These are phyloP conservation scores for Rhagoletis pomonella DNA, from an alignment of 1,140 invertebrate species.

Conservation along the genomic window DNA sequence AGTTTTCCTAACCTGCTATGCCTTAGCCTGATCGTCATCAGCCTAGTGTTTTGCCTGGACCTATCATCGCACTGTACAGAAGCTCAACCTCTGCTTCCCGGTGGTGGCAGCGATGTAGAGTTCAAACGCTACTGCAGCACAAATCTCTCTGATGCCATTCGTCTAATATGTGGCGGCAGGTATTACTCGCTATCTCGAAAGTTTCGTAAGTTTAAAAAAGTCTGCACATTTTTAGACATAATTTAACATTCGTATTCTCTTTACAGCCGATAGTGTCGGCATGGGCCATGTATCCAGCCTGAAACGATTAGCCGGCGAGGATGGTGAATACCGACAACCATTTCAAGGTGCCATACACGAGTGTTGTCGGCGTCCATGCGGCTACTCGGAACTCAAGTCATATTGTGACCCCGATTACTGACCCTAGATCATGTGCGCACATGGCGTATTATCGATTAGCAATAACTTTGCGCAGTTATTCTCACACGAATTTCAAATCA, in stretches of 20 bases:
- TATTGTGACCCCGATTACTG: constrained; percentile 62
- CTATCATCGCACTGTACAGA: constrained; percentile 38
- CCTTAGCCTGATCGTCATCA: constrained; percentile 16
- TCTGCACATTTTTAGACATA: not conserved
- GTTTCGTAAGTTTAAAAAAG: constrained; percentile 35
- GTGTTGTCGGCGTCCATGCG: constrained; percentile 64
- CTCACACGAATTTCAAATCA: constrained; percentile 16
- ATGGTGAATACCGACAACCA: constrained; percentile 60
- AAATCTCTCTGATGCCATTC: constrained; percentile 62
- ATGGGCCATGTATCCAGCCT: constrained; percentile 41
- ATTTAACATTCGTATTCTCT: constrained; percentile 12
- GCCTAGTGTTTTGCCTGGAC: constrained; percentile 1
- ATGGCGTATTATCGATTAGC: not conserved
- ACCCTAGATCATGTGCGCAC: not conserved
- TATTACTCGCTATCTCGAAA: constrained; percentile 42
- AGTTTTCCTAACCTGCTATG: constrained; percentile 38
- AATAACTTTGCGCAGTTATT: not conserved
- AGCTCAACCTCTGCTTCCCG: constrained; percentile 45
- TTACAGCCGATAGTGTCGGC: constrained; percentile 65
- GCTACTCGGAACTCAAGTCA: constrained; percentile 59
- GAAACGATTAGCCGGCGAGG: constrained; percentile 63
- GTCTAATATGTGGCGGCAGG: constrained; percentile 60
- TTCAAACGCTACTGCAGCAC: constrained; percentile 62
- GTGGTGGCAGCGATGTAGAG: constrained; percentile 46
- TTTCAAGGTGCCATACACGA: constrained; percentile 61